These are phyloP conservation scores for Lanius ludovicianus DNA, from an alignment of 2,113 vertebrate species.

Conservation along the genomic window DNA sequence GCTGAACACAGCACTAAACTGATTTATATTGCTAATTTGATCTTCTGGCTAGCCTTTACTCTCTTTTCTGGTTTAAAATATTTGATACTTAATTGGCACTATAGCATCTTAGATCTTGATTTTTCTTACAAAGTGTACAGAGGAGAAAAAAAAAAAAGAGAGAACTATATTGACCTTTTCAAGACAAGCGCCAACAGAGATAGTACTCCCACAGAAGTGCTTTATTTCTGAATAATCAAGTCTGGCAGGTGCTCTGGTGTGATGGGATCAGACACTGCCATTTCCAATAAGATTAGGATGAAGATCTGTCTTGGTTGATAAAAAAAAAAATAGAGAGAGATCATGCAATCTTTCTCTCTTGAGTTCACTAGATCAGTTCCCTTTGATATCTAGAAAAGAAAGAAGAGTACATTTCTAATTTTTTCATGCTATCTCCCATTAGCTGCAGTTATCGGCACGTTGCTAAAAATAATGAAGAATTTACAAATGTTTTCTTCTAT, in stretches of 20 bases:
- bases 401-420: neutral
- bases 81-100: neutral
- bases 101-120: neutral
- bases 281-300: constrained; percentile 28
- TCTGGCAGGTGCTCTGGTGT: constrained; percentile 32
- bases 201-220: neutral
- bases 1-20: neutral
- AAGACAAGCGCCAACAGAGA: constrained; percentile 7
- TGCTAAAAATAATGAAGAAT: neutral
- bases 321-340: neutral
- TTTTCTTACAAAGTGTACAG: neutral
- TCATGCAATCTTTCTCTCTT: neutral
- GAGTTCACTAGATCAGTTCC: neutral
- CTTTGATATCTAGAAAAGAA: neutral
- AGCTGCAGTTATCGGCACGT: neutral
- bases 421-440: neutral
- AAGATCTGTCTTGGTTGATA: constrained; percentile 27
- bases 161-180: constrained; percentile 31
- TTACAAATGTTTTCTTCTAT: neutral
- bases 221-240: constrained; percentile 46
- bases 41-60: neutral
- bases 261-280: constrained; percentile 28
- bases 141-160: neutral
- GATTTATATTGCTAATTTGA: neutral
- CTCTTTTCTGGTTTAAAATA: neutral